Base-by-base conservation (phyloP, 2,797 vertebrate species). In the Acestrorhynchus altus region DNA sequence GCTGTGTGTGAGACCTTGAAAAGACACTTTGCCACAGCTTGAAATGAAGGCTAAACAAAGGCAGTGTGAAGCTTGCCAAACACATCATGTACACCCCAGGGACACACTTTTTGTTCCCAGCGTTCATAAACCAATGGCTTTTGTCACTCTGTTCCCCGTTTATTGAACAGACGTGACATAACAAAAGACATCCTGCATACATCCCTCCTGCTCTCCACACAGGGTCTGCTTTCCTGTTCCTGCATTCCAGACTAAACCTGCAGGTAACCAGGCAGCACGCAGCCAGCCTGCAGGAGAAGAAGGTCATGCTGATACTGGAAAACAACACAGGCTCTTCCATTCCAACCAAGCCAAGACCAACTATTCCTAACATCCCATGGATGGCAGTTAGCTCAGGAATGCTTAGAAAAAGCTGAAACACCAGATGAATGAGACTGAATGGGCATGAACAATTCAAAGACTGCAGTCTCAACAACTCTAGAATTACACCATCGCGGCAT, bases 51-150 rank as follows among this genome's bases (percentile, higher is more conserved):
- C 64, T 73, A 24, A 65, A 77, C 66, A 79, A 73, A 76, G 66
- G 49, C 56, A 54, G 63, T 28, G 28, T 44, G 56, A 35, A 18
- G 16, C 63, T 66, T 49, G 44, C 66, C 51, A 80, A 61, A 80
- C 31, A 66, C 66, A 80, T 35, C 66, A 57, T 22, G 22, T 10
- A 51, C 20, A 54, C 15, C 69, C 22, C 54, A 42, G 35, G 10
- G 47, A 67, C 35, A 31, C 26, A 16, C 44, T 0, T 66, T 56
- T 73, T 80, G 22, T 79, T 80, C 57, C 72, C 47, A 54, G 78
- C 59, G 54, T 78, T 71, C 69, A 81, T 84, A 83, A 87, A 79
- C 66, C 67, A 68, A 54, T 16, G 7, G 31, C 35, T 64, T 85
- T 77, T 61, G 40, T 63, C 63, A 71, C 76, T 35, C 35, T 13